Evolutionary conservation across 2,888 invertebrate genomes (phyloP).

Genomic region (Hartigia nigra): DNA sequence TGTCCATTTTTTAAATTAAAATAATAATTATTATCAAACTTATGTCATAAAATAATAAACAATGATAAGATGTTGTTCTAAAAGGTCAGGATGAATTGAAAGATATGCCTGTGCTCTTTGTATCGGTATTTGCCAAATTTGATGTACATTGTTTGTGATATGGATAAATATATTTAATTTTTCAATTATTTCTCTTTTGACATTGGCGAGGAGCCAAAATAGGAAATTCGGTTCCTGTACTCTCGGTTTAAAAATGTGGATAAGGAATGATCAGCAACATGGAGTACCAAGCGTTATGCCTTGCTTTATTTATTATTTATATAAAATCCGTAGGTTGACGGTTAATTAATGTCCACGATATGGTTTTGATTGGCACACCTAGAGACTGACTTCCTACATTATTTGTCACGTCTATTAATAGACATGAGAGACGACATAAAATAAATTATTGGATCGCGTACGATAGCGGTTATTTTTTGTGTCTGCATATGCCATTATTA

Average conservation of each 20-base stretch:
- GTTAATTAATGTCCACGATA: neutral
- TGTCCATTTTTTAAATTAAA: neutral
- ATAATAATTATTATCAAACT: neutral
- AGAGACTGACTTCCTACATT: neutral
- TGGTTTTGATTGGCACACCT: conserved; percentile 1
- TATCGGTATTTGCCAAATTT: neutral
- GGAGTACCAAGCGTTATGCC: neutral
- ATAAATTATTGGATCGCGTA: neutral
- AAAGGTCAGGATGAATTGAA: neutral
- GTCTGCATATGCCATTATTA: neutral
- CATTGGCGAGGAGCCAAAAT: conserved; percentile 8
- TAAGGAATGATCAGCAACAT: neutral
- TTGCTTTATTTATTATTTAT: conserved; percentile 4
- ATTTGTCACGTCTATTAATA: neutral
- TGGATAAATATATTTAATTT: neutral
- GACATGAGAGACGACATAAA: neutral
- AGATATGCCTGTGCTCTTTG: neutral
- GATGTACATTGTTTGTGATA: neutral
- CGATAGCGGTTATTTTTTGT: neutral
- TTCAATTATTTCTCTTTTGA: conserved; percentile 33
- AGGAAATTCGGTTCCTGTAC: neutral
- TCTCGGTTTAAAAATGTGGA: neutral
- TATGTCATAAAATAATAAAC: neutral
- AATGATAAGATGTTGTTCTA: neutral
- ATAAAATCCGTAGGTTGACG: neutral